Conservation (phyloP, 2,113 vertebrate species). For the Carollia perspicillata region DNA sequence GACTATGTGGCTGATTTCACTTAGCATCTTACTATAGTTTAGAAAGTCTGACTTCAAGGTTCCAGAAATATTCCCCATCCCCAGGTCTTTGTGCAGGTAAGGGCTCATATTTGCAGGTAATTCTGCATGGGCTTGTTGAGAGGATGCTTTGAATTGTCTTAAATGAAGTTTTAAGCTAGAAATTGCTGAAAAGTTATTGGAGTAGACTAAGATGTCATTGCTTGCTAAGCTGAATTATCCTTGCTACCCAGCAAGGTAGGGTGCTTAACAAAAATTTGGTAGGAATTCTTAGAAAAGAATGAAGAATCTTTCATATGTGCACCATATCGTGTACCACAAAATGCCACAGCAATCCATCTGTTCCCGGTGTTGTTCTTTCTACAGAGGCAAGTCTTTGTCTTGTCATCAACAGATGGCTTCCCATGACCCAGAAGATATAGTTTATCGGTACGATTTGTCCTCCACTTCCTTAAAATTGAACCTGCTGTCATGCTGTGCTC, state of each 20-base stretch:
- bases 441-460: not conserved
- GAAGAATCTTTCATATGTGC: not conserved
- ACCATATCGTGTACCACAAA: not conserved
- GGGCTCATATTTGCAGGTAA: not conserved
- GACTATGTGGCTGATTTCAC: too few species aligned
- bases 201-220: not conserved
- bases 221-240: not conserved
- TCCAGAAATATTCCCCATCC: not conserved
- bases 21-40: too few species aligned
- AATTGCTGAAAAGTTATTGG: not conserved
- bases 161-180: not conserved
- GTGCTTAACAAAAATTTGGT: not conserved
- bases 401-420: not conserved
- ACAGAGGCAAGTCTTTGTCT: not conserved
- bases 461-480: not conserved
- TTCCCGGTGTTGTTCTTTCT: not conserved
- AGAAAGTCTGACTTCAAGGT: not conserved
- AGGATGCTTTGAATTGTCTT: not conserved
- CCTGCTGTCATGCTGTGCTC: rapidly evolving
- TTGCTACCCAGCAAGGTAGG: not conserved
- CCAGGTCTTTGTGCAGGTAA: not conserved
- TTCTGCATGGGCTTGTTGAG: not conserved
- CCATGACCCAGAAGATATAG: not conserved
- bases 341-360: not conserved
- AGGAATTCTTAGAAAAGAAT: not conserved